Conservation (phyloP, 2,797 vertebrate genomes). For the Sciaenops ocellatus region DNA sequence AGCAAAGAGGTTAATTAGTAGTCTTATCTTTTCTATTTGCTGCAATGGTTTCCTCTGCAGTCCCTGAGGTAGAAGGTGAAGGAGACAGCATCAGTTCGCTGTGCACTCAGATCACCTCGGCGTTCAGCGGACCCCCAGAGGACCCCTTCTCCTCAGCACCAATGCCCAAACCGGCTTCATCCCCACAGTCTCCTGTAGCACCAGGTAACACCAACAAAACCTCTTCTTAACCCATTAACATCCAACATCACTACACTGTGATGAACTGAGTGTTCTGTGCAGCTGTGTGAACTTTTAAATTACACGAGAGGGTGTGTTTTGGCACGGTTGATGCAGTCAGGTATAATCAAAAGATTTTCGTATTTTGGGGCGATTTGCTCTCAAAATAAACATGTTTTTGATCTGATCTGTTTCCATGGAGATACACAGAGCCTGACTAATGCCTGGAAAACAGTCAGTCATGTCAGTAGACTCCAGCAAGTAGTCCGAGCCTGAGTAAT, state of each 20-base stretch:
- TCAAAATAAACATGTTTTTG: too few species aligned
- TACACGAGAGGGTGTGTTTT: too few species aligned
- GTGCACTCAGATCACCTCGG: slow-evolving; percentile 96
- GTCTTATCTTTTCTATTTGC: neutral
- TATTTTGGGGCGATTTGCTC: too few species aligned
- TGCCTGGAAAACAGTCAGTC: too few species aligned
- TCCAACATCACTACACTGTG: neutral
- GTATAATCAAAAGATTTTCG: too few species aligned
- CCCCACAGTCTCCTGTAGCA: slow-evolving; percentile 93
- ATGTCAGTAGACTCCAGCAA: too few species aligned
- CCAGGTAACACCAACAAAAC: slow-evolving; percentile 86
- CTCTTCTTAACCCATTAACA: neutral
- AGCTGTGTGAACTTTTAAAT: neutral
- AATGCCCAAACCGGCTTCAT: slow-evolving; percentile 93
- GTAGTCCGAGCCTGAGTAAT: too few species aligned
- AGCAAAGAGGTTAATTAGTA: neutral
- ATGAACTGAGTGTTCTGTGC: neutral
- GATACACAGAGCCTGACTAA: too few species aligned
- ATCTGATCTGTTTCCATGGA: too few species aligned
- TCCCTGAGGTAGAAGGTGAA: slow-evolving; percentile 94
- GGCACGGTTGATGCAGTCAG: too few species aligned
- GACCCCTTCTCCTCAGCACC: slow-evolving; percentile 97
- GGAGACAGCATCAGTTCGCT: slow-evolving; percentile 96
- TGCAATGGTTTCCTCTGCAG: slow-evolving; percentile 73
- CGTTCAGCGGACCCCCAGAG: slow-evolving; percentile 93